A percentile compares a stretch with the other conserved stretches of the same genome.
Evolutionary conservation across 1,140 invertebrate species (phyloP).

Genomic region (Lordiphosa collinella): DNA sequence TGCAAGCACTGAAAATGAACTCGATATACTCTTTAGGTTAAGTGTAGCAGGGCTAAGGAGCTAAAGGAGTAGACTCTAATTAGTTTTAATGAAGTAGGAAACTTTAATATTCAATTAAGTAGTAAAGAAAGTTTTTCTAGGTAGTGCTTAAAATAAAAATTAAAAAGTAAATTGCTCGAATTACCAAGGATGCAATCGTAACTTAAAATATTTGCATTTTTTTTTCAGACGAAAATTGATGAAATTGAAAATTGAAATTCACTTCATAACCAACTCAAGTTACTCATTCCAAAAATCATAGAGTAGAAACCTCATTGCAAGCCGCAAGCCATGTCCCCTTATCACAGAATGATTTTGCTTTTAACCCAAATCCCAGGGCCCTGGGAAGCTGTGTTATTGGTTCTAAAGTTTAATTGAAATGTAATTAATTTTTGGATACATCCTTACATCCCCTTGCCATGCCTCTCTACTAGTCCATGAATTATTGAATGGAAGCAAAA

Average conservation of each 20-base stretch:
- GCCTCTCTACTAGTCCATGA: slow-evolving; percentile 21
- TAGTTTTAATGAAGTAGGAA: neutral
- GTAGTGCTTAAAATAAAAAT: too few species aligned
- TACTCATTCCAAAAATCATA: too few species aligned
- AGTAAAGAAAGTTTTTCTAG: neutral
- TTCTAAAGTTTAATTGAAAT: slow-evolving; percentile 60
- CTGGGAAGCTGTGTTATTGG: slow-evolving; percentile 8
- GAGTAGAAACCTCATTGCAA: neutral
- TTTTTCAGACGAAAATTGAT: too few species aligned
- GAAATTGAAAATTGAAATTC: too few species aligned
- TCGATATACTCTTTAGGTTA: neutral
- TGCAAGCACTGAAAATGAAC: neutral
- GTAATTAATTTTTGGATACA: slow-evolving; percentile 66
- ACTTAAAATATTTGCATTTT: too few species aligned
- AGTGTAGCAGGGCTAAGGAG: too few species aligned
- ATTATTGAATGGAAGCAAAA: slow-evolving; percentile 36
- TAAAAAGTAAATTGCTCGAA: too few species aligned
- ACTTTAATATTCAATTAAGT: slow-evolving; percentile 3
- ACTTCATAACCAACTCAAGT: too few species aligned
- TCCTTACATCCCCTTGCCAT: neutral
- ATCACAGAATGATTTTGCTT: slow-evolving; percentile 11
- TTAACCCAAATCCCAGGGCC: slow-evolving; percentile 23
- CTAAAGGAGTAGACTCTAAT: neutral
- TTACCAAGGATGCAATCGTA: too few species aligned
- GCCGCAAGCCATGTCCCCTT: slow-evolving; percentile 3